Evolutionary conservation across 2,888 invertebrate species (phyloP).

Genomic region (Hermaeophaga mercurialis): DNA sequence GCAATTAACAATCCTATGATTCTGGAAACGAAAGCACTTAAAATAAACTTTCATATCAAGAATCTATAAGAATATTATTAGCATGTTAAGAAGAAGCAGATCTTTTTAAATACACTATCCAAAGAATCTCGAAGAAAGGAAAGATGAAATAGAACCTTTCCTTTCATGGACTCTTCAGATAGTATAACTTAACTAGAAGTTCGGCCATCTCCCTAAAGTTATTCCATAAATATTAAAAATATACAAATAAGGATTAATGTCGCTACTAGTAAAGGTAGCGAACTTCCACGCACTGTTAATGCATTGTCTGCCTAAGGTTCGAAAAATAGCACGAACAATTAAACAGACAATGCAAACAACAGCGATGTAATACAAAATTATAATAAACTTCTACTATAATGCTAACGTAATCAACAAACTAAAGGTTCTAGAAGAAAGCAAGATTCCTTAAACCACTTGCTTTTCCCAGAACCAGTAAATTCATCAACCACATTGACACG

Average conservation of each 20-base stretch:
- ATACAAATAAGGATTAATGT: too few species aligned
- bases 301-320: constrained; percentile 13
- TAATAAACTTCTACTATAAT: neutral
- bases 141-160: constrained; percentile 8
- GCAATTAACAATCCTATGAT: constrained; percentile 1
- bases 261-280: too few species aligned
- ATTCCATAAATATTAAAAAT: too few species aligned
- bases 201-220: too few species aligned
- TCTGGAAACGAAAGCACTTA: constrained; percentile 10
- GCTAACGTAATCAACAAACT: constrained; percentile 8
- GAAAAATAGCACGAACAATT: constrained; percentile 6
- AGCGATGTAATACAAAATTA: constrained; percentile 1
- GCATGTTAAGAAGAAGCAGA: neutral
- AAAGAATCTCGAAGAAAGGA: constrained; percentile 14
- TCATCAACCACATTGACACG: neutral
- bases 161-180: constrained; percentile 13
- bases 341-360: constrained; percentile 15
- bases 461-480: constrained; percentile 15
- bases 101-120: neutral
- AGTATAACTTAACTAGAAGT: too few species aligned
- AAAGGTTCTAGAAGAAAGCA: constrained; percentile 15
- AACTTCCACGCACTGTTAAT: constrained; percentile 4
- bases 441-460: constrained; percentile 5
- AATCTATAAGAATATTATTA: constrained; percentile 7
- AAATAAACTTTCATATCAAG: constrained; percentile 12